Evolutionary conservation across 2,888 invertebrate species (phyloP), one percentile per base, ranked within the genome.

Genomic region (Parelbella ahira): DNA sequence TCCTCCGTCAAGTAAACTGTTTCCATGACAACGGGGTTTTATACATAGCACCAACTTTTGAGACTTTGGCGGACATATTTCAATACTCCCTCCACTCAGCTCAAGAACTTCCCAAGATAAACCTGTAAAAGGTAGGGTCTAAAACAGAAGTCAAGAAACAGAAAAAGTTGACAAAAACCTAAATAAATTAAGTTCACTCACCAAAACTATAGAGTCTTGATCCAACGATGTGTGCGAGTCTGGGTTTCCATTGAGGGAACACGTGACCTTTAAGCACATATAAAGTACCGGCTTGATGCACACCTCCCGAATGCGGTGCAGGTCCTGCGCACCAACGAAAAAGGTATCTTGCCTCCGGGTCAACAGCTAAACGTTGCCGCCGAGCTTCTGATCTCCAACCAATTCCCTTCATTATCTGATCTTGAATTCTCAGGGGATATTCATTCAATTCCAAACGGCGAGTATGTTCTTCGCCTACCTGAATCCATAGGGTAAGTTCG

Each of bases 161-260:
- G n/a, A n/a, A n/a, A n/a, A n/a, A n/a, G n/a, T n/a, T n/a, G n/a
- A n/a, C n/a, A n/a, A n/a, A n/a, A n/a, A n/a, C n/a, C n/a, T n/a
- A n/a, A n/a, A n/a, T n/a, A n/a, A n/a, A n/a, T n/a, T n/a, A n/a
- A 24, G 10, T 8, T 15, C 20, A 33, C 68, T 39, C 52, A 84
- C 86, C 91, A 63, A 88, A 90, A 47, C 91, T 87, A 62, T 90
- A 87, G 43, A 92, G 76, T 50, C 89, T 81, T 19, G 90, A 90
- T 49, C 91, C 91, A 58, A 90, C 81, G 43, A 92, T 76, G 51
- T 90, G 88, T 19, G 91, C 82, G 15, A 88, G 83, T 50, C 91
- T 81, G 37, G 89, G 83, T 63, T 90, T 90, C 92, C 92, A 92
- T 63, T 92, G 91, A 21, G 92, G 92, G 54, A 91, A 91, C 30